Base-by-base conservation (phyloP, 2,113 vertebrate species). In the Gallinago jamesoni region DNA sequence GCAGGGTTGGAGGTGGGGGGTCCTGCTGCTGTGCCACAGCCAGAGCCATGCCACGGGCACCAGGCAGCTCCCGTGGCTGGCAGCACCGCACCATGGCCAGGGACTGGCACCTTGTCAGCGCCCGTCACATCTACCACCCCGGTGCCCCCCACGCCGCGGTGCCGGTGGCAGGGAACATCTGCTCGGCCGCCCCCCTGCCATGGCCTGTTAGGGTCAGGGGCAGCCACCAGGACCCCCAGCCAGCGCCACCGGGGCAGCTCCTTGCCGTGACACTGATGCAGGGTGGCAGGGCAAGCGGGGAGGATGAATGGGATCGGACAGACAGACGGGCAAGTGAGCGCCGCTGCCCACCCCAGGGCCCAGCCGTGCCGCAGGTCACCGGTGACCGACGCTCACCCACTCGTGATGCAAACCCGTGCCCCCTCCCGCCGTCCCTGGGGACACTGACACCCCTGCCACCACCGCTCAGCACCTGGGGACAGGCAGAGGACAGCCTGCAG, bases 91-190 rank as follows among this genome's bases (percentile, higher is more conserved):
- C 78, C 62, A 30, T 0, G 16, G 41, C 75, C 70, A 3, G 30
- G 9, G 25, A 25, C 53, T 50, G 82, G 70, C 70, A 3, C 79
- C 84, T 20, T 83, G 92, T 94, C 92, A 84, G n/a, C 80, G 64
- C 69, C 52, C 9, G 35, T 95, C 89, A 50, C 60, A 14, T 83
- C 86, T 6, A 80, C 66, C 77, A 9, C 1, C 55, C 67, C 53
- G 8, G 2, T 3, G 22, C 28, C 37, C 77, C 73, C 76, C 50
- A 9, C 74, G 73, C 90, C 93, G 33, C 63, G 70, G 94, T 89
- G 98, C 98, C 98, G 93, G 92, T 99, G 98, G 98, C 98, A 98
- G 96, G 95, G 93, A 99, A 97, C 98, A 98, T 98, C 98, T 98
- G 98, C 98, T 98, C 92, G 43, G 96, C 96, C 90, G 77, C 98